Base-by-base conservation (phyloP, 2,888 invertebrate genomes). In the Ariolimax columbianus region DNA sequence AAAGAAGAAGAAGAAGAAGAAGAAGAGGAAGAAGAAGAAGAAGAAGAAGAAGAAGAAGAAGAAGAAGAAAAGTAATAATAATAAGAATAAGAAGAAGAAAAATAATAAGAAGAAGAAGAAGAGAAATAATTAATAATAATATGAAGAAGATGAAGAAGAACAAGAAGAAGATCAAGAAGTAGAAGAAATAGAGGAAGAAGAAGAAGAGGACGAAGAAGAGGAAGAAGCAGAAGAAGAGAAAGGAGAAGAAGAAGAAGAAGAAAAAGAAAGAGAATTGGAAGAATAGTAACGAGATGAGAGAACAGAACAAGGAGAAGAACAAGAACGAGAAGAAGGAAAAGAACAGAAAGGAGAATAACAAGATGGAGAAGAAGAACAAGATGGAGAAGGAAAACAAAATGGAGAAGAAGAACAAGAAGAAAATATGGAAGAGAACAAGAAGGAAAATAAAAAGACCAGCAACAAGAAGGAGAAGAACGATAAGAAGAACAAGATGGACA, bases 41-140 rank as follows among this genome's bases (percentile, higher is more conserved):
- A 36, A 75, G 75, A 36, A 38, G 75, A 36, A 75, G 75, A 43
- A 75, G 75, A 43, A 75, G n/a, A n/a, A n/a, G n/a, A n/a, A n/a
- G n/a, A n/a, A n/a, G n/a, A n/a, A n/a, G n/a, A n/a, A n/a, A n/a
- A n/a, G n/a, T n/a, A n/a, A n/a, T n/a, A n/a, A n/a, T n/a, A n/a
- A n/a, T n/a, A n/a, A n/a, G n/a, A n/a, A n/a, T n/a, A n/a, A n/a
- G n/a, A n/a, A n/a, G n/a, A n/a, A n/a, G n/a, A n/a, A n/a, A n/a
- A n/a, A n/a, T n/a, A n/a, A n/a, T n/a, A n/a, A n/a, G n/a, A n/a
- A n/a, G n/a, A n/a, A n/a, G n/a, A n/a, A n/a, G n/a, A n/a, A n/a
- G n/a, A n/a, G n/a, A n/a, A n/a, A n/a, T n/a, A n/a, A n/a, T n/a
- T n/a, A n/a, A n/a, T n/a, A n/a, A n/a, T n/a, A n/a, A n/a, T n/a